A percentile compares a stretch with the other conserved stretches of the same genome.
phyloP scores from a whole-genome alignment of 64 coral and sea anemone species.

The Anthopleura sola region DNA sequence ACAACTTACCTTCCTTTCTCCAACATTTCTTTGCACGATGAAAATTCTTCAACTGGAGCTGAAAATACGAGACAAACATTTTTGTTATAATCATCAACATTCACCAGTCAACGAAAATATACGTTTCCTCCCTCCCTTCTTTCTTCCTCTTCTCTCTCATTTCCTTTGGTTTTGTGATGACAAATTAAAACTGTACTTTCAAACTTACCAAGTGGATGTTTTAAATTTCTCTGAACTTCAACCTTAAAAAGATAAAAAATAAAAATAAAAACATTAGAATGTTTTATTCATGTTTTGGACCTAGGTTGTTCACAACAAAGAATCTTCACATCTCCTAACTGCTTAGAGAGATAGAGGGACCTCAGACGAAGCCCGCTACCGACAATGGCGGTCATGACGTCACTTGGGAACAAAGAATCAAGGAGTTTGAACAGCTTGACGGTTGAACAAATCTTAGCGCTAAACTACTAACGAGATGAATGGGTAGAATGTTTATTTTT shows the following conservation, averaged over 20 bases:
- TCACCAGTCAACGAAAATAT: background rate
- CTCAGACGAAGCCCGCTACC: no score
- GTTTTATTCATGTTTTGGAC: no score
- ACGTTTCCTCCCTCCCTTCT: background rate
- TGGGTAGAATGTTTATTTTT: background rate
- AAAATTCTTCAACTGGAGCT: background rate
- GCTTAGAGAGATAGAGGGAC: no score
- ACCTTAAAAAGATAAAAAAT: background rate
- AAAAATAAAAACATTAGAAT: no score
- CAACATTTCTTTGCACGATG: slow-evolving; percentile 4
- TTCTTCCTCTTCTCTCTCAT: background rate
- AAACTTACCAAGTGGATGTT: background rate
- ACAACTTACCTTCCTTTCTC: background rate
- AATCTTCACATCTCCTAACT: no score
- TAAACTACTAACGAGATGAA: background rate
- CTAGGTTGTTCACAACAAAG: no score
- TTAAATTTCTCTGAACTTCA: background rate
- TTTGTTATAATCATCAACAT: background rate
- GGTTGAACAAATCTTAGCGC: background rate
- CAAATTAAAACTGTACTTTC: no score
- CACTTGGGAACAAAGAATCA: background rate
- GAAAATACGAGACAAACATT: background rate
- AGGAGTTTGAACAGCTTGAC: background rate
- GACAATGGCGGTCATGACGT: background rate
- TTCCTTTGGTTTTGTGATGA: background rate